Base-by-base conservation (phyloP, 1,140 invertebrate genomes). In the Meloidogyne chitwoodi region DNA sequence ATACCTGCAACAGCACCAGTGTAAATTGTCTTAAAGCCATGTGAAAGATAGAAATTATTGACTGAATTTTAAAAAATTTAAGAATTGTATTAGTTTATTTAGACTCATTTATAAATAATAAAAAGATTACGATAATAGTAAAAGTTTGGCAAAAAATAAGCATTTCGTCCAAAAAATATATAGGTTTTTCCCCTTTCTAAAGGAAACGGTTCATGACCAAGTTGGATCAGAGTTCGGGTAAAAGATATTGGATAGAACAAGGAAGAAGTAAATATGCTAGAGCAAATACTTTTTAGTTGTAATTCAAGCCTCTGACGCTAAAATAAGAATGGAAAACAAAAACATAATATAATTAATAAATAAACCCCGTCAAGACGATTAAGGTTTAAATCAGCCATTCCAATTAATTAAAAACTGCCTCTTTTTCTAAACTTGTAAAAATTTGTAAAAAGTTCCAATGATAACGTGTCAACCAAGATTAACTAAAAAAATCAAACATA, bases 151-250 rank as follows among this genome's bases (percentile, higher is more conserved):
- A 85, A 68, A 74, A 81, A 87, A 38, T 87, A 85, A 19, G 84
- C 85, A 27, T 81, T 76, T 24, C 81, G 74, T 29, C 84, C 84
- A 34, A 77, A 77, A 26, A 76, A 41, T 29, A 87, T 29, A 24
- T 77, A 81, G 8, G 63, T 67, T 34, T 82, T 82, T 61, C 85
- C 84, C 14, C 64, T 80, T 11, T 69, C 80, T 11, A 86, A 68
- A 2, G 85, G 84, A 75, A 80, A 86, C 3, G 84, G 84, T 68
- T 86, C 84, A 63, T 85, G 78, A 0, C 84, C 84, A 22, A 86
- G 81, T 69, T 86, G 83, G 27, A 87, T 81, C n/a, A 83, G 75
- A 1, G 81, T 85, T 38, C 84, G 84, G 3, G 78, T 67, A 10
- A 84, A 81, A 2, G 67, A 68, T n/a, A 87, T 24, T 16, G 84